A percentile compares a stretch with the other conserved stretches of the same genome.
These are phyloP conservation scores for Anagyrus pseudococci DNA, from an alignment of 2,888 invertebrate genomes.

Conservation along the genomic window DNA sequence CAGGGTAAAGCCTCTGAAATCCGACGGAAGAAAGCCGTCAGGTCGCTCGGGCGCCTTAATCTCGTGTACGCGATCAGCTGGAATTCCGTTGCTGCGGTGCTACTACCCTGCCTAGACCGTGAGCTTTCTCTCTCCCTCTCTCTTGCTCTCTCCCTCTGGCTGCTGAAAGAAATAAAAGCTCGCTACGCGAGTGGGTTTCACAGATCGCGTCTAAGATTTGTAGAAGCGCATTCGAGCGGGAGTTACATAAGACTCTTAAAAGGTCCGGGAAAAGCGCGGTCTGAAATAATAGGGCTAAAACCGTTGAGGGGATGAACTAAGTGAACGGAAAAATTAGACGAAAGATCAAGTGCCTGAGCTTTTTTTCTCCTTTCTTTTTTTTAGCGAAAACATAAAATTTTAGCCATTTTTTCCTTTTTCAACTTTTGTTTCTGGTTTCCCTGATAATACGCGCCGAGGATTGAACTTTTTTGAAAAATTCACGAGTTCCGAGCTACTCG, in stretches of 20 bases:
- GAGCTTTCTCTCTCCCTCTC: no score
- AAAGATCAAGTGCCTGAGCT: no score
- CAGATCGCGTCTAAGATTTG: slow-evolving; percentile 29
- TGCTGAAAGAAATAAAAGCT: slow-evolving; percentile 21
- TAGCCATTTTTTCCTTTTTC: no score
- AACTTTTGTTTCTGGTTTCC: no score
- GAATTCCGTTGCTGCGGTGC: slow-evolving; percentile 7
- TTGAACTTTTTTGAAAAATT: no score
- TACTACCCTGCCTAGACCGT: no score
- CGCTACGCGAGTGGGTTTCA: background rate
- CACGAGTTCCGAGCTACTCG: no score
- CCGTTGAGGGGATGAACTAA: background rate
- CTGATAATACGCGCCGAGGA: no score
- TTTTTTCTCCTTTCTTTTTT: no score
- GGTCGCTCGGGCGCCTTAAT: slow-evolving; percentile 15
- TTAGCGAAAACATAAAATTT: no score
- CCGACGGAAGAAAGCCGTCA: slow-evolving; percentile 4
- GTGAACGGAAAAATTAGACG: slow-evolving; percentile 10
- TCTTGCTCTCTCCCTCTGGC: no score
- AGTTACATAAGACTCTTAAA: slow-evolving; percentile 34
- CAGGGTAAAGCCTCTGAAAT: background rate
- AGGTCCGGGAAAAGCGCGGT: slow-evolving; percentile 11
- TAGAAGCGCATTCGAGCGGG: slow-evolving; percentile 15
- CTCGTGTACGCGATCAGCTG: slow-evolving; percentile 16
- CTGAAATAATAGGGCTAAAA: slow-evolving; percentile 12